Conservation (phyloP, 1,140 invertebrate genomes). For the Branchinecta lynchi region DNA sequence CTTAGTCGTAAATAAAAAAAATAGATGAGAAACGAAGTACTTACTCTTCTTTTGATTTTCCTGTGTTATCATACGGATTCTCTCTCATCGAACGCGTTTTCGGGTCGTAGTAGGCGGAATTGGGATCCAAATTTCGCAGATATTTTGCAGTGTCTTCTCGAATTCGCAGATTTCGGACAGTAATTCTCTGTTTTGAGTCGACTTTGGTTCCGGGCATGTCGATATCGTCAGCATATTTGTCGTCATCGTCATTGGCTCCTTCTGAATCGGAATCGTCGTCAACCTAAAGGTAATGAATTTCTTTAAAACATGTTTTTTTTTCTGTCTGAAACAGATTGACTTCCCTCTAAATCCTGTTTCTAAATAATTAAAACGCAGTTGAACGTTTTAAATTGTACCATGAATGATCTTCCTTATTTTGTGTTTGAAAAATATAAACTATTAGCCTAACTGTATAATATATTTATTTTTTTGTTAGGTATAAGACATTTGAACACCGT, state of each 20-base stretch:
- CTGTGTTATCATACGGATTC: slow-evolving; percentile 62
- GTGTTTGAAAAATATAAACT: no score
- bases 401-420: no score
- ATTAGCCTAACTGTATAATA: no score
- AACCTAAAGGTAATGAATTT: slow-evolving; percentile 35
- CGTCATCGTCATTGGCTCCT: slow-evolving; percentile 67
- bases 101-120: slow-evolving; percentile 97
- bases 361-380: no score
- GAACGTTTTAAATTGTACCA: no score
- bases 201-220: slow-evolving; percentile 99
- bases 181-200: slow-evolving; percentile 96
- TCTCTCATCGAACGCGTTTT: slow-evolving; percentile 97
- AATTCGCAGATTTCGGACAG: slow-evolving; percentile 91
- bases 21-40: slow-evolving; percentile 24
- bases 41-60: slow-evolving; percentile 47
- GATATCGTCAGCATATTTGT: slow-evolving; percentile 88
- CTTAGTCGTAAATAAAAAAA: neutral
- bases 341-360: no score
- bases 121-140: slow-evolving; percentile 85
- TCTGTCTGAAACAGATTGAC: no score
- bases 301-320: no score
- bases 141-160: slow-evolving; percentile 98
- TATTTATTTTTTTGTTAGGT: no score
- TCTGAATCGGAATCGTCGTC: slow-evolving; percentile 37
- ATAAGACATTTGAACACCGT: no score